These are phyloP conservation scores for Larimichthys crocea DNA, from an alignment of 2,113 vertebrate species.

Conservation along the genomic window DNA sequence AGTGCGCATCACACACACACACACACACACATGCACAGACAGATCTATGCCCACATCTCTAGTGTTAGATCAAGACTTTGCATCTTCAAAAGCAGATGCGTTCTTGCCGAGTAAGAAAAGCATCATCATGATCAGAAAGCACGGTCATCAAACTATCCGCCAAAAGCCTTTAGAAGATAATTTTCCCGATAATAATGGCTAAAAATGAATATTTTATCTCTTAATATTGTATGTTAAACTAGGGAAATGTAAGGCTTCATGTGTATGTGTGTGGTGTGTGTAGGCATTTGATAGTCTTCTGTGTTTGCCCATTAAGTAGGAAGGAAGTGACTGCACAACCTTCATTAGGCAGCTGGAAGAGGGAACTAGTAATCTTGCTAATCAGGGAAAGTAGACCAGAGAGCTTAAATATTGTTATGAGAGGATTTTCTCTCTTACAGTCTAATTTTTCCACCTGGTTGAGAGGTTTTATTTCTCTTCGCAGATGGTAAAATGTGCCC, in stretches of 20 bases:
- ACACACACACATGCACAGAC: constrained; percentile 2
- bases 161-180: constrained; percentile 44
- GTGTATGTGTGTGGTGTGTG: not conserved
- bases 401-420: constrained; percentile 23
- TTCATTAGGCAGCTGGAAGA: constrained; percentile 41
- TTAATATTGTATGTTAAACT: constrained; percentile 57
- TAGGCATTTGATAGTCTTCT: constrained; percentile 37
- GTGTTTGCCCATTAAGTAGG: constrained; percentile 42
- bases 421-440: constrained; percentile 18
- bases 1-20: constrained; percentile 14
- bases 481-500: not conserved
- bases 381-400: constrained; percentile 22
- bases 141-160: constrained; percentile 23
- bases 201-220: not conserved
- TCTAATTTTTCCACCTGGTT: constrained; percentile 2
- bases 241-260: constrained; percentile 29
- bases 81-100: not conserved
- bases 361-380: constrained; percentile 30
- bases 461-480: not conserved
- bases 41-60: not conserved
- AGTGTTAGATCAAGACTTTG: constrained; percentile 28
- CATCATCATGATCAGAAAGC: constrained; percentile 1
- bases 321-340: constrained; percentile 26
- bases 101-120: not conserved
- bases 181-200: constrained; percentile 48